Base-by-base conservation (phyloP, 2,888 invertebrate species). In the Synanthedon myopaeformis region DNA sequence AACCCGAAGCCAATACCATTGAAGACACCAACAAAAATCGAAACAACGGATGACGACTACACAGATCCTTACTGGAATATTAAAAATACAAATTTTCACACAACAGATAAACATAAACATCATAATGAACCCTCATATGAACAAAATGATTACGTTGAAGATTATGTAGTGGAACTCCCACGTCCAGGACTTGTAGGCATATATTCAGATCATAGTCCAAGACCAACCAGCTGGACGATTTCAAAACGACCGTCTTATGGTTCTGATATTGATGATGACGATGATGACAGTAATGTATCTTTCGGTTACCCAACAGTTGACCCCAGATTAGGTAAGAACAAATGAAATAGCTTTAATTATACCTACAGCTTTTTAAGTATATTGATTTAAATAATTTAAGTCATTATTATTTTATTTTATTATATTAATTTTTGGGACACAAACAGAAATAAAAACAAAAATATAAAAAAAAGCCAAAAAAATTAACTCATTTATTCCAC, bases 61-160 rank as follows among this genome's bases (percentile, higher is more conserved):
- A 64, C 68, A 42, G 86, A 87, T 59, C 86, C 86, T 1, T 87
- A 86, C 58, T 81, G 74, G 74, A 87, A 87, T 63, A 72, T 86
- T 10, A 86, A 82, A 66, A 79, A 72, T 58, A 56, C 63, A 3
- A 76, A 76, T 54, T 66, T 72, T 17, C 66, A 70, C 53, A 65
- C 64, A 23, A 63, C 64, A 8, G 58, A 67, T 54, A 61, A 54
- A 51, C 60, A 55, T 51, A 59, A 56, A 52, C 61, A 59, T 41
- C 58, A 60, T 51, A 56, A 58, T 41, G 28, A 54, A 41, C 56
- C 53, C 10, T 62, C 63, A 12, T 66, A 74, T 41, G 65, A 59
- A 13, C 56, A 58, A 35, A 65, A 72, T 51, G 79, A 79, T 52
- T 77, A 76, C 52, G 60, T 60, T 41, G 76, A 79, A 52, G 77